These are phyloP conservation scores for Procapra przewalskii DNA, from an alignment of 2,113 vertebrate species.

Conservation along the genomic window DNA sequence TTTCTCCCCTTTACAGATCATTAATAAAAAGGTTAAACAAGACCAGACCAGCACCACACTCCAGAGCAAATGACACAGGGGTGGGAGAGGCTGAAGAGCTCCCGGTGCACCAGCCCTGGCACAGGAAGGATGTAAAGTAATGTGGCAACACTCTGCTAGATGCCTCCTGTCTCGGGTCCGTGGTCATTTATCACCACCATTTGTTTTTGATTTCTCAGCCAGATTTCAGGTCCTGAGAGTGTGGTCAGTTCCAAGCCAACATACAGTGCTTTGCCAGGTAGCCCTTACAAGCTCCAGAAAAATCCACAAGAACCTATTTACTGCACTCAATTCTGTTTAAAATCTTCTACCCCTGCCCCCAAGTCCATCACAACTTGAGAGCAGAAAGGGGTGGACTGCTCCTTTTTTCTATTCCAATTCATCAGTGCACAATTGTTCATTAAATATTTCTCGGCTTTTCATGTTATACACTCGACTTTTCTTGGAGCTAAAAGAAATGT, in stretches of 20 bases:
- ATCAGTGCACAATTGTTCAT: neutral
- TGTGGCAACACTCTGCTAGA: neutral
- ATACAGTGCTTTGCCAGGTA: constrained; percentile 26
- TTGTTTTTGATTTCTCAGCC: constrained; percentile 64
- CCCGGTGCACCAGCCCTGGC: neutral
- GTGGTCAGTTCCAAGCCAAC: constrained; percentile 20
- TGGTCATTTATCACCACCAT: constrained; percentile 23
- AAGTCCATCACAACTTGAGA: neutral
- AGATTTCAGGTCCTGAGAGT: constrained; percentile 32
- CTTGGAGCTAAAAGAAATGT: constrained; percentile 3
- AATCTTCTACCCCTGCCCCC: neutral
- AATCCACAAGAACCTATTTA: neutral
- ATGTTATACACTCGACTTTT: neutral
- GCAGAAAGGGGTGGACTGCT: neutral
- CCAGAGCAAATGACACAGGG: constrained; percentile 28
- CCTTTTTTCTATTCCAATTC: neutral
- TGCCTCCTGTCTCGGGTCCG: neutral
- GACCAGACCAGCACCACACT: constrained; percentile 47
- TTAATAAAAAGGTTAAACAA: constrained; percentile 65
- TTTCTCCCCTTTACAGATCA: constrained; percentile 55
- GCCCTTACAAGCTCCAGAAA: neutral
- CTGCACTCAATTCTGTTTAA: neutral
- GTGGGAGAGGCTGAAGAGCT: neutral
- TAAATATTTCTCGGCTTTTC: neutral
- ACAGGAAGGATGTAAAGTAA: neutral